These are phyloP conservation scores for Linurgus olivaceus DNA, from an alignment of 2,797 vertebrate genomes.

Conservation along the genomic window DNA sequence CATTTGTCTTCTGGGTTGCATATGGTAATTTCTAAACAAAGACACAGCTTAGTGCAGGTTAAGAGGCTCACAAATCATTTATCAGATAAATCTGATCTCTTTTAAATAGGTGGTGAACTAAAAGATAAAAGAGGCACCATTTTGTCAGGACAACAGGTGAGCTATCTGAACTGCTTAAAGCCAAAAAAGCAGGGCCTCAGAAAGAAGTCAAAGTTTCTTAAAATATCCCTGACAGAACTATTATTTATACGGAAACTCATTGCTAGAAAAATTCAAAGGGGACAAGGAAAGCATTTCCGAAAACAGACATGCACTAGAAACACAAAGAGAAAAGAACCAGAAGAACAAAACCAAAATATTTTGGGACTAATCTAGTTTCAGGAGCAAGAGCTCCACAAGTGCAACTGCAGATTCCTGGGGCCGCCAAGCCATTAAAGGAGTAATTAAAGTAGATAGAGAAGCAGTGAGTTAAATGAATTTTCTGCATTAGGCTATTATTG, in stretches of 20 bases:
- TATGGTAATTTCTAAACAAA: slow-evolving; percentile 34
- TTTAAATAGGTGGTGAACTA: neutral
- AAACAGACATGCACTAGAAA: neutral
- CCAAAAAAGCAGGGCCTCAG: neutral
- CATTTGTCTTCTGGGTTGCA: slow-evolving; percentile 40
- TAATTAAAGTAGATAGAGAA: neutral
- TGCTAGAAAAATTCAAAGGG: neutral
- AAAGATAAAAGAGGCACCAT: neutral
- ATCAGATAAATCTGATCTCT: neutral
- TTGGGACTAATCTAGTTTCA: neutral
- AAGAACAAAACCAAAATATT: neutral
- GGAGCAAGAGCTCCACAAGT: neutral
- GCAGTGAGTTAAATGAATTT: neutral
- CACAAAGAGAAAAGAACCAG: neutral
- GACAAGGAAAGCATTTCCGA: neutral
- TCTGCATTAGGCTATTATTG: neutral
- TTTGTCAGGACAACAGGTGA: neutral
- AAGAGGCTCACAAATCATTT: neutral
- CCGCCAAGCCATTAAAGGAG: neutral
- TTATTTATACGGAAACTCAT: neutral
- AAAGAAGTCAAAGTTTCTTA: neutral
- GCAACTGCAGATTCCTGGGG: neutral
- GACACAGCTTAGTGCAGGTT: neutral
- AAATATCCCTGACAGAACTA: neutral
- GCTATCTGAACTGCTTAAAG: neutral